These are phyloP conservation scores for Trididemnum clinides DNA, from an alignment of 23 tunicate genomes.

Conservation along the genomic window DNA sequence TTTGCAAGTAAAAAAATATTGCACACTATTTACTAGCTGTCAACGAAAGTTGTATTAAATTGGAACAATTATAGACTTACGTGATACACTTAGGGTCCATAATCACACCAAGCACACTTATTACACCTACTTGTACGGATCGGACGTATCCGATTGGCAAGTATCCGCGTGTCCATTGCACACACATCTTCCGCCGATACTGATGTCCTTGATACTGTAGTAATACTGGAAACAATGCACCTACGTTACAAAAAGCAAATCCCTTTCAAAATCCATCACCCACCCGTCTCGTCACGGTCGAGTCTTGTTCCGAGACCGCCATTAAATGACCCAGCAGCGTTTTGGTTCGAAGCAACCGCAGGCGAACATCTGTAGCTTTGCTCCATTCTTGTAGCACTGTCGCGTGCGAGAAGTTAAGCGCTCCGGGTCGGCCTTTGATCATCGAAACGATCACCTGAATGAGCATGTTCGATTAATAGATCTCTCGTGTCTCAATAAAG, in stretches of 20 bases:
- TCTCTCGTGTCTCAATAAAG: too few species aligned
- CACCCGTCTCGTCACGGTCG: conserved; percentile 94
- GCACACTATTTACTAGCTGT: too few species aligned
- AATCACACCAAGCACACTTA: too few species aligned
- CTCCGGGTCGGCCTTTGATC: conserved; percentile 96
- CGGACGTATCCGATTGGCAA: conserved; percentile 78
- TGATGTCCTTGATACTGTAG: conserved; percentile 98
- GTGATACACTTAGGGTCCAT: too few species aligned
- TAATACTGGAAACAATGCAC: conserved; percentile 59
- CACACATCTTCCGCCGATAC: conserved; percentile 98
- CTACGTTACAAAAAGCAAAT: not conserved
- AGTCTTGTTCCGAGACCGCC: conserved; percentile 96
- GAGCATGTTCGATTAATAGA: too few species aligned
- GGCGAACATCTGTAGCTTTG: conserved; percentile 90
- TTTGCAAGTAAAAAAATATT: too few species aligned
- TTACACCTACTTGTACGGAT: conserved; percentile 79
- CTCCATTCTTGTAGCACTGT: conserved; percentile 97
- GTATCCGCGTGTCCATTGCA: conserved; percentile 99
- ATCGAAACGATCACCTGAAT: conserved; percentile 92
- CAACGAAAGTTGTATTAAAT: too few species aligned
- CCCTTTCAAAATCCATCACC: not conserved
- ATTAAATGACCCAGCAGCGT: conserved; percentile 99
- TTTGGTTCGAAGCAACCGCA: conserved; percentile 87
- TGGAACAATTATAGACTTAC: too few species aligned
- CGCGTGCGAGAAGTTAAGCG: conserved; percentile 82